phyloP scores from a whole-genome alignment of 2,888 invertebrate species.

The Griposia aprilina region DNA sequence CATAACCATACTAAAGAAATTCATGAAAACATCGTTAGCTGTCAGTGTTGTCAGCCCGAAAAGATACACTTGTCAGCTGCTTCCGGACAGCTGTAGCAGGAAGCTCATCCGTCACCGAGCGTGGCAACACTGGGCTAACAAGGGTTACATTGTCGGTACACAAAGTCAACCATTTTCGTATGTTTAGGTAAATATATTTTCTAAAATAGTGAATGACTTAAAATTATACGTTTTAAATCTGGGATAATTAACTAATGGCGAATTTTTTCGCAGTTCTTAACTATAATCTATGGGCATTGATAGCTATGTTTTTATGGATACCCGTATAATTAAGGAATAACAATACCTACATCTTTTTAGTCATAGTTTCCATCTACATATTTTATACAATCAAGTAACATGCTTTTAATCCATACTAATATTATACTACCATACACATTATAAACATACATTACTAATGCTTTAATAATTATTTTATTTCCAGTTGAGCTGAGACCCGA shows the following conservation, averaged over 20 bases:
- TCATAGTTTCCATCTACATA: not conserved
- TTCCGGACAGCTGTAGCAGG: conserved; percentile 58
- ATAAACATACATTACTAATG: not conserved
- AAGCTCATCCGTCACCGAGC: conserved; percentile 61
- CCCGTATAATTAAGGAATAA: not conserved
- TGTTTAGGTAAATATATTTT: not conserved
- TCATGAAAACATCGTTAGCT: conserved; percentile 33
- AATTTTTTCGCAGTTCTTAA: not conserved
- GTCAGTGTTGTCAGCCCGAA: conserved; percentile 41
- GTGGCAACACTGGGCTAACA: conserved; percentile 45
- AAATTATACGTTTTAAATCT: too few relatives aligned
- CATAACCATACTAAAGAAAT: conserved; percentile 22
- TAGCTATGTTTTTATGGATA: not conserved
- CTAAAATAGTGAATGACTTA: too few relatives aligned
- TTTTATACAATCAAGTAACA: not conserved
- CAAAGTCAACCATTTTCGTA: not conserved
- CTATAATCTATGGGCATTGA: too few relatives aligned
- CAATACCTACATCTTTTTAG: not conserved
- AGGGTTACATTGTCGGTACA: conserved; percentile 17
- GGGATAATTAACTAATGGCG: not conserved
- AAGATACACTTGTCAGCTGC: conserved; percentile 47
- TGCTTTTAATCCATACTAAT: not conserved
- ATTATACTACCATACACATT: not conserved
- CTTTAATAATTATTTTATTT: conserved; percentile 33
- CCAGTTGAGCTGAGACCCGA: conserved; percentile 19